A percentile compares a stretch with the other conserved stretches of the same genome.
These are phyloP conservation scores for Octonoba sinensis DNA, from an alignment of 2,888 invertebrate genomes.

Conservation along the genomic window DNA sequence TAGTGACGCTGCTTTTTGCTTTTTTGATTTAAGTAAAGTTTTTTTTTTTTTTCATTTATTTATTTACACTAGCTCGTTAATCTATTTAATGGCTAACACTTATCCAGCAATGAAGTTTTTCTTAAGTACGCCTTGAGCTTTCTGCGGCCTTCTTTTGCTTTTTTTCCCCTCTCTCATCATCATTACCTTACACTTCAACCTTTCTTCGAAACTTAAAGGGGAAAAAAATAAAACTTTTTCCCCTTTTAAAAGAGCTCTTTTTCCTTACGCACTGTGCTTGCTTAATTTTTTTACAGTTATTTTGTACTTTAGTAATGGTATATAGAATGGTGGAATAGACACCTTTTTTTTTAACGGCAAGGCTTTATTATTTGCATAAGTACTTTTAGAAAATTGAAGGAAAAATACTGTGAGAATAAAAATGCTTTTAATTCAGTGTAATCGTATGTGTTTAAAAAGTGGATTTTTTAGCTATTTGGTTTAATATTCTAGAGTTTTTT, in stretches of 20 bases:
- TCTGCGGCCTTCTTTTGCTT: not conserved
- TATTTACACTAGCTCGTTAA: constrained; percentile 62
- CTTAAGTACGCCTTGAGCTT: constrained; percentile 42
- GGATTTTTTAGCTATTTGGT: no score
- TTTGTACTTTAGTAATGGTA: constrained; percentile 10
- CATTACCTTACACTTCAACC: constrained; percentile 59
- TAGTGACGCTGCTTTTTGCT: constrained; percentile 48
- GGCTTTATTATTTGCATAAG: constrained; percentile 46
- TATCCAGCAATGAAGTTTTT: constrained; percentile 61
- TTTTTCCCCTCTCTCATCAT: constrained; percentile 35
- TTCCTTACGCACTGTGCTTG: constrained; percentile 15
- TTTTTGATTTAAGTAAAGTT: constrained; percentile 48
- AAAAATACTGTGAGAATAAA: no score
- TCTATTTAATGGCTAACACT: constrained; percentile 63
- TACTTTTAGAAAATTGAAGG: constrained; percentile 38
- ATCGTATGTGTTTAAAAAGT: no score
- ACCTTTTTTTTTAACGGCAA: constrained; percentile 1
- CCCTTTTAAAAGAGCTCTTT: constrained; percentile 19
- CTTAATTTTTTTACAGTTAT: constrained; percentile 9
- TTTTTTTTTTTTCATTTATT: constrained; percentile 36
- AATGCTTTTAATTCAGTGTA: no score
- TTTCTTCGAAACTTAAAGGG: constrained; percentile 48
- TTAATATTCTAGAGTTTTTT: no score
- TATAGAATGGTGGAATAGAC: constrained; percentile 6
- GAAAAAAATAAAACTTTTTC: constrained; percentile 10